phyloP scores from a whole-genome alignment of 2,113 vertebrate genomes.

The Alces alces region DNA sequence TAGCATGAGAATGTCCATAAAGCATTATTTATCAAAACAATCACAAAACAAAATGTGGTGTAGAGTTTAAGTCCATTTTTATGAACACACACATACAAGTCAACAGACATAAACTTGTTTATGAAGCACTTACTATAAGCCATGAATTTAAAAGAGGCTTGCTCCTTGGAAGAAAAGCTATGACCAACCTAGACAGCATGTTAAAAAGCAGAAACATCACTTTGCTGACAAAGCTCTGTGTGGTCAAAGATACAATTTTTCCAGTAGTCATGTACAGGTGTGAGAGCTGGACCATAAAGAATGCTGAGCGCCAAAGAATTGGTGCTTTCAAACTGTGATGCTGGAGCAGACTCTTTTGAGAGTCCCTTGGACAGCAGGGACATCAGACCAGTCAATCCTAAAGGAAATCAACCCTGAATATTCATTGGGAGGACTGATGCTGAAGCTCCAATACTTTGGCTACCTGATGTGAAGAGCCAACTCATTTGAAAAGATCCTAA shows the following conservation, averaged over 20 bases:
- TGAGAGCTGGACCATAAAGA: neutral
- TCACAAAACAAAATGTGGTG: neutral
- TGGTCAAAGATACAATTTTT: neutral
- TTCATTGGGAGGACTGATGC: neutral
- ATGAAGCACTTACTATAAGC: neutral
- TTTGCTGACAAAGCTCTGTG: rapidly evolving
- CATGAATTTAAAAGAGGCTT: neutral
- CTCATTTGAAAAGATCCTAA: neutral
- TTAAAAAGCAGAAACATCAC: neutral
- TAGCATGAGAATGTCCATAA: neutral
- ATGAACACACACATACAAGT: neutral
- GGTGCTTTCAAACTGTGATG: neutral
- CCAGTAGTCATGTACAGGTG: neutral
- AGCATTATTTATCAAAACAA: neutral
- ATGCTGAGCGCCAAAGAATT: neutral
- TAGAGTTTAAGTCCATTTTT: neutral
- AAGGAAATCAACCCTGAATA: neutral
- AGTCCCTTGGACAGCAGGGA: neutral
- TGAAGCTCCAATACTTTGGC: neutral
- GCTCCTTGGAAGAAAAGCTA: neutral
- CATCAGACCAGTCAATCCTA: neutral
- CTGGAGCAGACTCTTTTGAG: neutral
- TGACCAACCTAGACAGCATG: neutral
- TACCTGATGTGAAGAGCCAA: neutral
- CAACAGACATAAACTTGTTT: neutral